Evolutionary conservation across 2,888 invertebrate species (phyloP), one percentile per base, ranked within the genome.

Genomic region (Masnerella sp.): DNA sequence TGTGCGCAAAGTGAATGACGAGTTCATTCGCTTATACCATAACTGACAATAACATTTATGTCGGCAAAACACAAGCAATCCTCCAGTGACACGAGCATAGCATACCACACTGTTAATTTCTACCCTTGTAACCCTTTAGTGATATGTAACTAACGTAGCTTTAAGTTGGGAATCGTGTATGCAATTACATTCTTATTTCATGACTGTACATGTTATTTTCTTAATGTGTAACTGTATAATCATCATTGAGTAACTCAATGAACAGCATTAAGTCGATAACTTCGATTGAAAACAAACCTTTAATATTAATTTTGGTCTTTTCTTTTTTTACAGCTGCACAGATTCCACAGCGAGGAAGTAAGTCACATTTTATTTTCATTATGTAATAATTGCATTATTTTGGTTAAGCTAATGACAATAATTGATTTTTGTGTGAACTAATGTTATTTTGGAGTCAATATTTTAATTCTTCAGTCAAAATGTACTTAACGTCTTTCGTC

Each of bases 341-440:
- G 93, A 94, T 94, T 88, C 94, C 94, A 88, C 94, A 94, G 91
- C 93, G 94, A 91, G 94, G 93, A 92, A 94, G 94, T 94, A 90
- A 94, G 94, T 94, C 91, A 88, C 25, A 62, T 9, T 64, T 71
- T 68, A 62, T 51, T 65, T 43, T 14, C 38, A 42, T 65, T 72
- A 32, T 28, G 12, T 1, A 45, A 45, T 49, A 49, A 49, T 30
- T 51, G 14, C 8, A 47, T 30, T 15, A 8, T 9, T 12, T 14
- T 11, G 12, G 25, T 43, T 12, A 22, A 11, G 25, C 42, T 28
- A 47, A 47, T 30, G 45, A 47, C 45, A 47, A 30, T 47, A 47
- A 15, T 47, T 30, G 30, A 47, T 47, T 7, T 5, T n/a, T n/a
- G n/a, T n/a, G n/a, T n/a, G n/a, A n/a, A n/a, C n/a, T n/a, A n/a